Base-by-base conservation (phyloP, 2,888 invertebrate genomes). In the Drosophila yooni region DNA sequence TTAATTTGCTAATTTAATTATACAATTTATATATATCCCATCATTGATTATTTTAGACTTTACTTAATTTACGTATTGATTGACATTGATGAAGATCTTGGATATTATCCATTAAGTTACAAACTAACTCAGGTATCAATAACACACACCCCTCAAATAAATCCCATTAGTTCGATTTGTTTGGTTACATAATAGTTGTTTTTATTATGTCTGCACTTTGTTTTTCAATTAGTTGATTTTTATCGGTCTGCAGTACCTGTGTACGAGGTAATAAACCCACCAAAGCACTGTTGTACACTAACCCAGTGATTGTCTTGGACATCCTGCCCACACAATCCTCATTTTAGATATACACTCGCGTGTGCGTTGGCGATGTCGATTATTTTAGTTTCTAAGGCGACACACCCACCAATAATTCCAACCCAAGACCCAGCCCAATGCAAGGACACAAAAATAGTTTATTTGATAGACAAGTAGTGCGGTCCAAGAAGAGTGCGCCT, bases 201-300 rank as follows among this genome's bases (percentile, higher is more conserved):
- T 46, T 59, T 59, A 21, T 34, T 56, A 25, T 56, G 62, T 50
- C 56, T 63, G 59, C 52, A 34, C 34, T 50, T 48, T 48, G 51
- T 36, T 38, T 58, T 88, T 86, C 83, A 86, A 83, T 83, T 83
- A 86, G 75, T 70, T 69, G 83, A 83, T 86, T 62, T 70, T 68
- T 83, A 84, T 86, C 83, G 76, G 48, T 27, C 13, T 56, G 56
- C 67, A 52, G 59, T 21, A 64, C 54, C 74, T 81, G 67, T 63
- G 67, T 61, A 67, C 52, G n/a, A 51, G 61, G 61, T 56, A 53
- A 65, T 71, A 82, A 83, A 65, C 70, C 59, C 58, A 65, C 56
- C n/a, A 57, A 70, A 76, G 63, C 51, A 69, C 69, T 31, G 15
- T 46, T 43, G 15, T 36, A 36, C 53, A 76, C 72, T 67, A 73